These are phyloP conservation scores for Hirudinaria manillensis DNA, from an alignment of 2,888 invertebrate species.

Conservation along the genomic window DNA sequence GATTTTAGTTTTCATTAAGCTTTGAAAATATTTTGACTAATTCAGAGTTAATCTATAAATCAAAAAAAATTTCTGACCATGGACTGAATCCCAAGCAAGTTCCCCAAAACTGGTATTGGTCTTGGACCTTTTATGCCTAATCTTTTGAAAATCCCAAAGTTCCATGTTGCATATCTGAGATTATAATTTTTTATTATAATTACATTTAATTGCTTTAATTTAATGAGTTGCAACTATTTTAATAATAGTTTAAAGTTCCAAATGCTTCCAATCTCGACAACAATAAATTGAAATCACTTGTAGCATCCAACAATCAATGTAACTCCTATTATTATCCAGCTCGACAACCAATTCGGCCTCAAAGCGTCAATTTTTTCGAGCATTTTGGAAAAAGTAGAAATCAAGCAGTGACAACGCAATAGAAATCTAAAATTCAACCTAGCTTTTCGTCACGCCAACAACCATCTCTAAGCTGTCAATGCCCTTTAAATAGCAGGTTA, in stretches of 20 bases:
- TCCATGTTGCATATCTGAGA: constrained; percentile 31
- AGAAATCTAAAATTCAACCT: too few species aligned
- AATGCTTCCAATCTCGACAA: not conserved
- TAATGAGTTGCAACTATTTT: not conserved
- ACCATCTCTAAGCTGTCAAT: too few species aligned
- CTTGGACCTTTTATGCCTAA: constrained; percentile 34
- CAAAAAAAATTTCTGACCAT: not conserved
- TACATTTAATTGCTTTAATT: not conserved
- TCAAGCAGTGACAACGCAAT: not conserved
- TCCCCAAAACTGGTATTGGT: constrained; percentile 36
- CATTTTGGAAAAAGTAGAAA: not conserved
- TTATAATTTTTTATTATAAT: not conserved
- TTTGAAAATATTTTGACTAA: not conserved
- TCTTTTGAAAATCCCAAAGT: constrained; percentile 33
- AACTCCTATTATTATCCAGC: constrained; percentile 7
- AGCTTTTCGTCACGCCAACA: too few species aligned
- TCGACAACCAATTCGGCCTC: not conserved
- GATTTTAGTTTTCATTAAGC: not conserved
- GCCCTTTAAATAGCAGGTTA: too few species aligned
- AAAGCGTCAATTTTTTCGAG: not conserved
- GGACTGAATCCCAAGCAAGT: not conserved
- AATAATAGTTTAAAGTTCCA: too few species aligned
- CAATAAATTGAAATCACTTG: not conserved
- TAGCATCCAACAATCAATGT: not conserved
- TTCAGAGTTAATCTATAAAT: not conserved